phyloP scores from a whole-genome alignment of 2,113 vertebrate genomes.

The Eudorcas thomsonii region DNA sequence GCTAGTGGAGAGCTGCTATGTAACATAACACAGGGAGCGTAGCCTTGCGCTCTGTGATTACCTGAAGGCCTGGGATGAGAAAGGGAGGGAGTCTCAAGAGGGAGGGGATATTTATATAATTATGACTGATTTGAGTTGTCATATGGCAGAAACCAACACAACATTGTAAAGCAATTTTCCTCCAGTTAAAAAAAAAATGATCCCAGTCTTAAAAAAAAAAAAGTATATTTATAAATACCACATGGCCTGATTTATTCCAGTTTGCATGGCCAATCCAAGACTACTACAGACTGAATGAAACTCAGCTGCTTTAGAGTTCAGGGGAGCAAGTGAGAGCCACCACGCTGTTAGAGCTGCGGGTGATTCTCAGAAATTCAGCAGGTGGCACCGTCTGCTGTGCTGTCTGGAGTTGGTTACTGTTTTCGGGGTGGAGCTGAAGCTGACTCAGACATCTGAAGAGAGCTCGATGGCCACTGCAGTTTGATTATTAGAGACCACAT shows the following conservation, averaged over 20 bases:
- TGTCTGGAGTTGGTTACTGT: neutral
- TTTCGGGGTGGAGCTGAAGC: neutral
- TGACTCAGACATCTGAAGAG: neutral
- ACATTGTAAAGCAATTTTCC: neutral
- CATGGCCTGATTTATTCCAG: neutral
- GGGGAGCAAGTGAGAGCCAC: neutral
- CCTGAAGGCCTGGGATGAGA: neutral
- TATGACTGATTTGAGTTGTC: neutral
- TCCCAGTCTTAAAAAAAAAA: neutral
- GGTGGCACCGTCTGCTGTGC: slow-evolving; percentile 41
- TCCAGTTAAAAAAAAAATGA: neutral
- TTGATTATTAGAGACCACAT: neutral
- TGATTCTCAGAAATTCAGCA: slow-evolving; percentile 35
- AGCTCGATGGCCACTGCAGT: neutral
- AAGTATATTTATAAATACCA: neutral
- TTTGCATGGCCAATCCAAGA: neutral
- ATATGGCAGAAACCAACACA: neutral
- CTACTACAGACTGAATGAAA: neutral
- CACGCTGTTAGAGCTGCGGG: rapidly evolving
- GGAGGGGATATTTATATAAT: neutral
- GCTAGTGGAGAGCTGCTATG: neutral
- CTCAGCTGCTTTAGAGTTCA: neutral
- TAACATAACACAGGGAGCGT: neutral
- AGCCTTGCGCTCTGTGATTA: neutral
- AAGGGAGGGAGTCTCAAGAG: neutral